Base-by-base conservation (phyloP, 1,140 invertebrate species). In the Drosophila pruinosa region DNA sequence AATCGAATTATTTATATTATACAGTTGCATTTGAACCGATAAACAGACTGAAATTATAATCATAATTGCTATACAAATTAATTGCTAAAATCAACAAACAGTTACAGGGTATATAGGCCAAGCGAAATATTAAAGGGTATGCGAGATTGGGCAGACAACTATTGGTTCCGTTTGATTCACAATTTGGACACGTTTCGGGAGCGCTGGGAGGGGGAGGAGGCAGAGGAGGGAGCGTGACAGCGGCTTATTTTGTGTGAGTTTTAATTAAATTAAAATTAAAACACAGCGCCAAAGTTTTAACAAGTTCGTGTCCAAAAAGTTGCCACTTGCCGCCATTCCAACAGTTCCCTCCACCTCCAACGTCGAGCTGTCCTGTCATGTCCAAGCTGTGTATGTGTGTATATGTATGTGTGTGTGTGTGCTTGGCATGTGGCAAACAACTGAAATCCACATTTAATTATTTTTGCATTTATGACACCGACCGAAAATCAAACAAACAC, bases 181-280 rank as follows among this genome's bases (percentile, higher is more conserved):
- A 26, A 12, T 8, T 48, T 3, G 22, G 5, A 5, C 7, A 0
- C n/a, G 6, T 8, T 4, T 3, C 14, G 10, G 0, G 17, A 7
- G 31, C n/a, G n/a, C n/a, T n/a, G 54, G 4, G 8, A 15, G 7
- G 6, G 5, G 17, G 22, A 21, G 54, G 26, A n/a, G n/a, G n/a
- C n/a, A 6, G 7, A 14, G 10, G 3, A 3, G 10, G n/a, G 14
- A 38, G 15, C 28, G 36, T 58, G 65, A 38, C 65, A 71, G 36
- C 48, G 72, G 81, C 76, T 86, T 86, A 77, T 76, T 76, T 80
- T 48, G 63, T 80, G 71, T 45, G 76, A 80, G 71, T 85, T 85
- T 76, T 85, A 85, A 85, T 85, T 85, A 85, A 86, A 85, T 59
- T 59, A 48, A 59, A 59, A 38, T 48, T 59, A 48, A 53, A 52